These are phyloP conservation scores for Stictonetta naevosa DNA, from an alignment of 2,113 vertebrate genomes.

Conservation along the genomic window DNA sequence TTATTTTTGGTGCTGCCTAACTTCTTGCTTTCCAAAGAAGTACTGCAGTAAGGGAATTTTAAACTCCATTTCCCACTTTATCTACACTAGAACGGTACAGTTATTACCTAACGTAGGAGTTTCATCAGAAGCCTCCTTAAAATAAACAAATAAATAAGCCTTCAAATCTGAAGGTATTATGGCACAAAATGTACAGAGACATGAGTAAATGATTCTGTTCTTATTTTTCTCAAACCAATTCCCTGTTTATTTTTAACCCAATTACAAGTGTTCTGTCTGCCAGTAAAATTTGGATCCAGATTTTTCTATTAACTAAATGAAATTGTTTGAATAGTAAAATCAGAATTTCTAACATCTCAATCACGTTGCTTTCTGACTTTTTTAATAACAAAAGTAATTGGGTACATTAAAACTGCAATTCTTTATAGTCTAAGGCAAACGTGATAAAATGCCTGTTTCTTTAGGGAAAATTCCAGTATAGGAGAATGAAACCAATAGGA, in stretches of 20 bases:
- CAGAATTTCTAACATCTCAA: constrained; percentile 24
- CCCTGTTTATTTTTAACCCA: constrained; percentile 12
- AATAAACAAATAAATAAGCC: background rate
- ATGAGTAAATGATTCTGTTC: background rate
- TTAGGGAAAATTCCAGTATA: background rate
- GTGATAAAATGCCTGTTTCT: constrained; percentile 1
- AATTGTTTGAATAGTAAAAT: constrained; percentile 20
- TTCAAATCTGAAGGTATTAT: background rate
- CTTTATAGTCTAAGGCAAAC: constrained; percentile 13
- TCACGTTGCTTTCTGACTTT: constrained; percentile 1
- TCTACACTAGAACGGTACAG: background rate
- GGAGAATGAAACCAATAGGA: background rate
- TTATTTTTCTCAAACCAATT: background rate
- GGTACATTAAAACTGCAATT: constrained; percentile 13
- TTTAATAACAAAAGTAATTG: constrained; percentile 24
- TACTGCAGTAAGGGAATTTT: background rate
- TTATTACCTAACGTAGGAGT: background rate
- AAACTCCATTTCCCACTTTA: background rate
- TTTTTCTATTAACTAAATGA: constrained; percentile 3
- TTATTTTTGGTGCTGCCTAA: background rate
- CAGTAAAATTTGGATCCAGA: constrained; percentile 26
- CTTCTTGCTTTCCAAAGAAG: background rate
- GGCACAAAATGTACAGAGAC: background rate
- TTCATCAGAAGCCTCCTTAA: background rate
- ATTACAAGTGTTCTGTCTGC: background rate